Evolutionary conservation across 2,797 vertebrate genomes (phyloP).

Genomic region (Danio albolineatus): DNA sequence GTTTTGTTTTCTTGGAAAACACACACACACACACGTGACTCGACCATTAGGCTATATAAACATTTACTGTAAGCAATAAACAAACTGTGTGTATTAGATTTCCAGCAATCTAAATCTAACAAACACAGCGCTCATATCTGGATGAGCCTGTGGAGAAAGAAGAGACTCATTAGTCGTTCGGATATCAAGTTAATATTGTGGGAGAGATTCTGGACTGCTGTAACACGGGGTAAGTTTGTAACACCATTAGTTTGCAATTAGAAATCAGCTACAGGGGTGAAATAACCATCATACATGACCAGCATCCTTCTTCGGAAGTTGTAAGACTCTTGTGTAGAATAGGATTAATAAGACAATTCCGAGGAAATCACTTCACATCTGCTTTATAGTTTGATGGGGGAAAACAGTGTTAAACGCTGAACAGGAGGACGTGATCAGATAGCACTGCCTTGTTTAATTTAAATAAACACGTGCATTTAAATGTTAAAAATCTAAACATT

Average conservation of each 20-base stretch:
- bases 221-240: not conserved
- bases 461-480: not conserved
- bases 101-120: constrained; percentile 1
- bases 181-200: constrained; percentile 1
- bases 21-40: not conserved
- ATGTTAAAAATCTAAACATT: not conserved
- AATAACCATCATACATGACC: not conserved
- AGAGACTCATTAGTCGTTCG: constrained; percentile 21
- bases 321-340: not conserved
- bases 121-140: not conserved
- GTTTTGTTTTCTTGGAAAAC: not conserved
- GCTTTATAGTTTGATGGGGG: not conserved
- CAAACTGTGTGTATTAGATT: constrained; percentile 10
- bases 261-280: constrained; percentile 19
- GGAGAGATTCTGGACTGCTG: not conserved
- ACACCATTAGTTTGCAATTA: constrained; percentile 19
- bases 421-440: no score
- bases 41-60: constrained; percentile 8
- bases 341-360: not conserved
- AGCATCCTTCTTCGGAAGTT: not conserved
- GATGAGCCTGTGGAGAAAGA: constrained; percentile 22
- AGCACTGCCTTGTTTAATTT: not conserved
- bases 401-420: not conserved
- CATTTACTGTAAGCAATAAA: constrained; percentile 22
- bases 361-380: not conserved